Percentiles rank a stretch among this genome's conserved stretches.
Conservation (phyloP, 2,797 vertebrate species). For the Catamblyrhynchus diadema region DNA sequence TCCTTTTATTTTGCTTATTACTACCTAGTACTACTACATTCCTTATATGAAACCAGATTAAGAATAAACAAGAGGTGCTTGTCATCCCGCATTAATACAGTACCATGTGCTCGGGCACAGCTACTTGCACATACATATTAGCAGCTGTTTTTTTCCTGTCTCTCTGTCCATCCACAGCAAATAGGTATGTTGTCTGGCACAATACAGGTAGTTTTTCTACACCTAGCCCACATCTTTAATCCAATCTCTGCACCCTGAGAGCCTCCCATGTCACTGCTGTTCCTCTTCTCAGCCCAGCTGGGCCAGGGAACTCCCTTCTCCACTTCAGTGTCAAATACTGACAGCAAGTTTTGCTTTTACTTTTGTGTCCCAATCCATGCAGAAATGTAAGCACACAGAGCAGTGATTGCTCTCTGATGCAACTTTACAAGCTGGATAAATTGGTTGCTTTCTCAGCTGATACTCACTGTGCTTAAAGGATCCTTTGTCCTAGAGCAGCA, state of each 20-base stretch:
- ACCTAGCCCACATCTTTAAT: neutral
- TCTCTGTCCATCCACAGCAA: neutral
- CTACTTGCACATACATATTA: neutral
- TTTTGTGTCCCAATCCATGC: neutral
- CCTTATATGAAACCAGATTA: neutral
- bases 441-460: neutral
- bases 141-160: neutral
- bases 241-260: neutral
- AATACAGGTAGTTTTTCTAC: neutral
- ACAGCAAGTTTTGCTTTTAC: neutral
- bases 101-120: neutral
- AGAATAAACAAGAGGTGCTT: neutral
- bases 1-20: neutral
- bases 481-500: neutral
- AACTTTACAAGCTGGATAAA: neutral
- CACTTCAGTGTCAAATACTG: neutral
- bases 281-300: neutral
- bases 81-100: neutral
- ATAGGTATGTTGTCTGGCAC: neutral
- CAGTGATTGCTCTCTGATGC: neutral
- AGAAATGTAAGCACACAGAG: neutral
- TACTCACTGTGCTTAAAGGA: conserved; percentile 47
- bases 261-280: neutral
- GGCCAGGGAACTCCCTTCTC: neutral
- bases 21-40: neutral